Percentiles rank a stretch among this genome's conserved stretches.
Evolutionary conservation across 2,113 vertebrate species (phyloP).

Genomic region (Calidris pugnax): DNA sequence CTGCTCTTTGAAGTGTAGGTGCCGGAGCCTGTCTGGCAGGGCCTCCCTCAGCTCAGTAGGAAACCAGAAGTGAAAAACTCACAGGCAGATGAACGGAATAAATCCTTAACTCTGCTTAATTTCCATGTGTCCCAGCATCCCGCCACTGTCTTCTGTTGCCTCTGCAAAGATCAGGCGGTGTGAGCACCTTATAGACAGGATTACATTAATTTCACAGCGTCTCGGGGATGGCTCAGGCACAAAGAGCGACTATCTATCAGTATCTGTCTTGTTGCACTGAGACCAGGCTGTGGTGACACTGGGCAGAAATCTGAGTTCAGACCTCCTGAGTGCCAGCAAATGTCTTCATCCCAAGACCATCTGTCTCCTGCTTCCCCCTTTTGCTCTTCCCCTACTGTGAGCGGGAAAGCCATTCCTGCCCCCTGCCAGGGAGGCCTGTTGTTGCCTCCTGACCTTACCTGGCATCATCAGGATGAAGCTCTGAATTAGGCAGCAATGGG

Average conservation of each 20-base stretch:
- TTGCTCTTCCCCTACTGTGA: neutral
- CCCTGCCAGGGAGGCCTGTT: neutral
- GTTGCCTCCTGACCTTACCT: neutral
- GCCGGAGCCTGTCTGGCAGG: neutral
- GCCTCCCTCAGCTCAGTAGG: neutral
- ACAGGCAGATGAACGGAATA: neutral
- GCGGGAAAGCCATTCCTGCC: neutral
- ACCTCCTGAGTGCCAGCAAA: neutral
- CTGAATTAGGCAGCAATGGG: neutral
- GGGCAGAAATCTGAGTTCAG: neutral
- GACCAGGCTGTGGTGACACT: neutral
- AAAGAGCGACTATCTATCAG: neutral
- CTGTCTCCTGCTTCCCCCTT: conserved; percentile 11
- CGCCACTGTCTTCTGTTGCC: neutral
- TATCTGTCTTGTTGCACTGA: neutral
- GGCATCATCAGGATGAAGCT: neutral
- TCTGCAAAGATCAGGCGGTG: neutral
- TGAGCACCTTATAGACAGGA: neutral
- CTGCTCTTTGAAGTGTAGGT: neutral
- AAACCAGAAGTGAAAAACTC: neutral
- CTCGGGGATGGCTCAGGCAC: neutral
- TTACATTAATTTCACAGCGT: neutral
- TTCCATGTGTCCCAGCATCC: neutral
- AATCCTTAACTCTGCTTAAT: neutral
- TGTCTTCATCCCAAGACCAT: conserved; percentile 26